Evolutionary conservation across 2,797 vertebrate species (phyloP), one percentile per base, ranked within the genome.

Genomic region (Chiroxiphia lanceolata): DNA sequence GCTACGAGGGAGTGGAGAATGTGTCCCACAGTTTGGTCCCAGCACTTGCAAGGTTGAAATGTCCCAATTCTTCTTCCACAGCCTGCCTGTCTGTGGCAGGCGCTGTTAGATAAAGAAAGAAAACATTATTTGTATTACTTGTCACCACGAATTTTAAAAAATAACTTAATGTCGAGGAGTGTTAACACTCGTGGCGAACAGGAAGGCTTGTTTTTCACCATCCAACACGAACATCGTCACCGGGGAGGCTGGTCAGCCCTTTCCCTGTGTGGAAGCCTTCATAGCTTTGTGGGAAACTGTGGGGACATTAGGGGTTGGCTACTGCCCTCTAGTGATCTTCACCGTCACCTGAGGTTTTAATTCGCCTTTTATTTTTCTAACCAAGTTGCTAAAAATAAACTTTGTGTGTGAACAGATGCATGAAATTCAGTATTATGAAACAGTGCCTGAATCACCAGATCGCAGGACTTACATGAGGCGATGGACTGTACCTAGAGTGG

Each of bases 251-350:
- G 42, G 44, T 51, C n/a, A 0, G 16, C 68, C 7, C 18, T 18
- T 9, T 19, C 48, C 36, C 26, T 9, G 0, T 8, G 44, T 8
- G 31, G 12, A 9, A 72, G 4, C 23, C 15, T 6, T 3, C 23
- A 7, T 2, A 16, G 40, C 8, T 33, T 6, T 20, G 59, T 3
- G 50, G 11, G 48, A 19, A 25, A 5, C 15, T 17, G 14, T 19
- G 59, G 29, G 44, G 48, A 27, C 33, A 97, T 97, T 57, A 45
- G 74, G 95, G 20, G 96, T 97, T 95, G 95, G 57, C 91, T 96
- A 44, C 96, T 96, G 97, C 97, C 97, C 93, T 94, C 97, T 95
- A 91, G 94, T 91, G 96, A 83, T 53, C 29, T 1, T 42, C 89
- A 6, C 38, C 34, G 1, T 4, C 3, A 5, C 1, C 61, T 22